Evolutionary conservation across 2,113 vertebrate genomes (phyloP).

Genomic region (Daubentonia madagascariensis): DNA sequence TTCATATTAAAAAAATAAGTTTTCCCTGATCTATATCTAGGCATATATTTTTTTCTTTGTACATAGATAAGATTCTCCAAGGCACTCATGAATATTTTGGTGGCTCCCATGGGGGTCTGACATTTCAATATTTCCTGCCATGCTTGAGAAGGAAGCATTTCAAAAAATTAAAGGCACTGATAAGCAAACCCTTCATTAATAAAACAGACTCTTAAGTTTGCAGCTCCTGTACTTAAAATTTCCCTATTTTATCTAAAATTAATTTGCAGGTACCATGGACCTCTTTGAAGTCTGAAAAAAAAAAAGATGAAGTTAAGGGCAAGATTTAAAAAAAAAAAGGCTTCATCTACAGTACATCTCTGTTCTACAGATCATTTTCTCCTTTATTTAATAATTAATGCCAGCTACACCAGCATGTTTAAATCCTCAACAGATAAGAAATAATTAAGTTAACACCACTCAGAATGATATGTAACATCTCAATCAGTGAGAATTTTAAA

Average conservation of each 20-base stretch:
- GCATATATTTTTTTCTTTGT: slow-evolving; percentile 52
- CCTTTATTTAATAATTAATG: slow-evolving; percentile 86
- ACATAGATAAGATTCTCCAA: slow-evolving; percentile 56
- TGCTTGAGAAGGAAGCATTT: slow-evolving; percentile 76
- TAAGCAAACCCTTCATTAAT: slow-evolving; percentile 79
- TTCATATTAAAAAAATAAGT: not conserved
- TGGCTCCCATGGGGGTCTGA: slow-evolving; percentile 68
- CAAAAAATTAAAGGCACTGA: slow-evolving; percentile 77
- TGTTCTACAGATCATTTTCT: slow-evolving; percentile 77
- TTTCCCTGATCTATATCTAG: slow-evolving; percentile 35
- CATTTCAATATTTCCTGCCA: slow-evolving; percentile 77
- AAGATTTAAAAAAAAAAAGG: slow-evolving; percentile 60
- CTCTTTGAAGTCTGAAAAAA: slow-evolving; percentile 65
- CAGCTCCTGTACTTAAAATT: slow-evolving; percentile 70
- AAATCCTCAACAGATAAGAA: slow-evolving; percentile 83
- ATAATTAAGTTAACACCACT: slow-evolving; percentile 84
- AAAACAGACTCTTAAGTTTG: slow-evolving; percentile 77
- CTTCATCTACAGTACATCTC: slow-evolving; percentile 64
- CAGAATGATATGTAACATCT: slow-evolving; percentile 79
- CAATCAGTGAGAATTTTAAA: slow-evolving; percentile 82
- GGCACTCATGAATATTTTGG: slow-evolving; percentile 73
- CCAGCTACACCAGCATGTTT: slow-evolving; percentile 74
- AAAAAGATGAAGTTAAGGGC: slow-evolving; percentile 53
- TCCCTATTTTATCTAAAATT: slow-evolving; percentile 71
- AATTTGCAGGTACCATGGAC: slow-evolving; percentile 74